Evolutionary conservation across 2,113 vertebrate species (phyloP), one percentile per base, ranked within the genome.

Genomic region (Delphinapterus leucas): DNA sequence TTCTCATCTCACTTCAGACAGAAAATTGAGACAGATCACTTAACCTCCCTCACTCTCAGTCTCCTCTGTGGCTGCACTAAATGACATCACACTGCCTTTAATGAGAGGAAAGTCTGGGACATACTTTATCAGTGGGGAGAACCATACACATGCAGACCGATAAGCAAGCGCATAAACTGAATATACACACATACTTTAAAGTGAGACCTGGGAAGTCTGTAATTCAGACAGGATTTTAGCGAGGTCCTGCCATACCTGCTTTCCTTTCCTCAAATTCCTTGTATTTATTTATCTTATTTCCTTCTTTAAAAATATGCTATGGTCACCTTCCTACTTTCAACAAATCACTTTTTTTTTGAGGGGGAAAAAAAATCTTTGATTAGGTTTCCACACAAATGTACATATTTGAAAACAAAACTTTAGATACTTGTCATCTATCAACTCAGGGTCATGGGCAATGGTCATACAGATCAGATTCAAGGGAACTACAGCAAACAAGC

Each of bases 271-370:
- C 71, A 88, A 77, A 77, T 60, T 73, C 53, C 74, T 82, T 53
- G 28, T 49, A 55, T 8, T 55, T 55, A 85, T 41, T 84, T 65
- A 77, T 55, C 77, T 55, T 38, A 83, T 5, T 79, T 68, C 58
- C 53, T 96, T 44, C 55, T 95, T 95, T 83, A 85, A 71, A 96
- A 97, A 85, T 61, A 85, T 13, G 92, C 33, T 61, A 58, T 5
- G 1, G 12, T 61, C 25, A 88, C 33, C 70, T 85, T 63, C 68
- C 36, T 68, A 84, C 36, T 87, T 84, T 93, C 38, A 86, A 38
- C 18, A 47, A 47, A 76, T 60, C 93, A 77, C 4, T 87, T 79
- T 58, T 71, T 96, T 84, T 49, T 76, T 49, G 36, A 61, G 0
- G 38, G 26, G 11, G 41, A 23, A 41, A 65, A 71, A 25, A 92